Conservation (phyloP, 2,888 invertebrate genomes). For the Archips crataeganus region DNA sequence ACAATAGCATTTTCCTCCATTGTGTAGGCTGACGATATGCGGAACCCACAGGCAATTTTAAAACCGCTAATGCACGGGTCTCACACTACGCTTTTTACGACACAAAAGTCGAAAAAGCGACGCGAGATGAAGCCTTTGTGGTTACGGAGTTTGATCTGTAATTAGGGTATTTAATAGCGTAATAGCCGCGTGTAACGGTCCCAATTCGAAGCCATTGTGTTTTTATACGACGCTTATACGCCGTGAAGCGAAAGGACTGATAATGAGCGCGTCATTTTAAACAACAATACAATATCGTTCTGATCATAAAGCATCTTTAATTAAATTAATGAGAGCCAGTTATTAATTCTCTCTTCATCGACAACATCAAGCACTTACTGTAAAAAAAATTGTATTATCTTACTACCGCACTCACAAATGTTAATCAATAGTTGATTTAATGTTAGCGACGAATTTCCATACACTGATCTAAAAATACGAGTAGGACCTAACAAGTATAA, state of each 20-base stretch:
- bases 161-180: slow-evolving; percentile 80
- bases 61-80: slow-evolving; percentile 71
- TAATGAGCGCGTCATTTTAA: slow-evolving; percentile 49
- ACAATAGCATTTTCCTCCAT: slow-evolving; percentile 47
- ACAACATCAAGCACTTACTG: neutral
- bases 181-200: slow-evolving; percentile 76
- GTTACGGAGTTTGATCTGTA: slow-evolving; percentile 80
- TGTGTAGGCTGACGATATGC: slow-evolving; percentile 51
- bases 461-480: neutral
- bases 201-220: slow-evolving; percentile 74
- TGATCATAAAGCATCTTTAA: slow-evolving; percentile 27
- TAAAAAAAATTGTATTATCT: neutral
- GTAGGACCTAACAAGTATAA: no score
- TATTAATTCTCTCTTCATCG: slow-evolving; percentile 3
- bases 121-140: slow-evolving; percentile 78
- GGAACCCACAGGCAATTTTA: slow-evolving; percentile 67
- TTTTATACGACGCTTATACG: slow-evolving; percentile 61
- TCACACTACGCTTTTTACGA: slow-evolving; percentile 69
- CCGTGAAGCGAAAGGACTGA: slow-evolving; percentile 62
- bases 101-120: slow-evolving; percentile 74
- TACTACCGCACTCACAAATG: neutral
- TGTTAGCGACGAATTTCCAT: neutral
- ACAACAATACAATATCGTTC: slow-evolving; percentile 33
- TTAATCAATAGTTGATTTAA: neutral
- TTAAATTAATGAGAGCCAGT: slow-evolving; percentile 30